phyloP scores from a whole-genome alignment of 2,113 vertebrate species.

The Hymenochirus boettgeri region DNA sequence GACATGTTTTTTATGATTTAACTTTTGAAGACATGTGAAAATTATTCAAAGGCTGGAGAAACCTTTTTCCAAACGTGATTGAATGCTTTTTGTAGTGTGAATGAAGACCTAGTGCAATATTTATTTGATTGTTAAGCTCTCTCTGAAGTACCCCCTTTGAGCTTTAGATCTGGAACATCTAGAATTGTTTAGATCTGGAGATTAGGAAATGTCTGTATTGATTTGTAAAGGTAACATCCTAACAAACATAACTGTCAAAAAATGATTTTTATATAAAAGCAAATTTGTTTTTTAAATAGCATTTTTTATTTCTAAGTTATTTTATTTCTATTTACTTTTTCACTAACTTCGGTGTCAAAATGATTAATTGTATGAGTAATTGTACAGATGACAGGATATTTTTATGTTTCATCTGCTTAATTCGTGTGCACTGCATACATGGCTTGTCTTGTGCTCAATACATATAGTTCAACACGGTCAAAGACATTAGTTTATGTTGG shows the following conservation, averaged over 20 bases:
- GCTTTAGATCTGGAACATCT: slow-evolving; percentile 22
- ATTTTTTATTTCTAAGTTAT: slow-evolving; percentile 14
- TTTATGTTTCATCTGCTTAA: slow-evolving; percentile 35
- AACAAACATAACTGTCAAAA: too few relatives aligned
- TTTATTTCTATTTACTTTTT: slow-evolving; percentile 25
- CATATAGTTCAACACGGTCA: slow-evolving; percentile 31
- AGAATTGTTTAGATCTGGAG: slow-evolving; percentile 8
- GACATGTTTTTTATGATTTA: slow-evolving; percentile 11
- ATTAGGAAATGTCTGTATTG: slow-evolving; percentile 9
- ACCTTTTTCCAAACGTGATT: slow-evolving; percentile 4
- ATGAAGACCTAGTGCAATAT: slow-evolving; percentile 17
- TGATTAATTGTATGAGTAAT: too few relatives aligned
- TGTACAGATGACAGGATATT: background rate
- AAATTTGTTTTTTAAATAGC: slow-evolving; percentile 5
- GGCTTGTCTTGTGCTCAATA: slow-evolving; percentile 17
- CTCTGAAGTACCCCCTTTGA: slow-evolving; percentile 20
- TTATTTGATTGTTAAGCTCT: slow-evolving; percentile 16
- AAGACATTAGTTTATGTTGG: slow-evolving; percentile 10
- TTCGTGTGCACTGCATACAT: slow-evolving; percentile 25
- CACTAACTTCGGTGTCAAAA: background rate
- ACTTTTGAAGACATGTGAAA: background rate
- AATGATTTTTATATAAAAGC: too few relatives aligned
- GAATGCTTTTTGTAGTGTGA: slow-evolving; percentile 11
- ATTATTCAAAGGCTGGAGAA: background rate
- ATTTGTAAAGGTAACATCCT: slow-evolving; percentile 2